Percentiles rank a stretch among this genome's conserved stretches.
Conservation (phyloP, 2,888 invertebrate species). For the Heliothis peltigera region DNA sequence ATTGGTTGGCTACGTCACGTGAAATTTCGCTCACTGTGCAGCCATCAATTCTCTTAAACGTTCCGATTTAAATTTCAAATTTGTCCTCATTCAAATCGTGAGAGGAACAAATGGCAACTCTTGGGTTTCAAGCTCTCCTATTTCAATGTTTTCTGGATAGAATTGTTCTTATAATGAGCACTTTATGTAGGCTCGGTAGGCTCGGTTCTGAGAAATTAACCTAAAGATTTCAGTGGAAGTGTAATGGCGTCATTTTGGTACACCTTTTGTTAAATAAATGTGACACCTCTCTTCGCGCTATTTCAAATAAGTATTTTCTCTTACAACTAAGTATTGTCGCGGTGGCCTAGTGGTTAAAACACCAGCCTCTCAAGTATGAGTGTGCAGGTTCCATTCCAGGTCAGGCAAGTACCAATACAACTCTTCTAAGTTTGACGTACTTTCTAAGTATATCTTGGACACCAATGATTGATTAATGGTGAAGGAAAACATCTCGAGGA, state of each 20-base stretch:
- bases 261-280: not conserved
- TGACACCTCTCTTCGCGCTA: not conserved
- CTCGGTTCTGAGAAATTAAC: conserved; percentile 32
- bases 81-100: conserved; percentile 72
- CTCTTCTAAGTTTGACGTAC: too few relatives aligned
- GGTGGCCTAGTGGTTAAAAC: too few relatives aligned
- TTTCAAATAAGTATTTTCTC: too few relatives aligned
- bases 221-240: conserved; percentile 4
- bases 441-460: too few relatives aligned
- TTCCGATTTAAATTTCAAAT: conserved; percentile 73
- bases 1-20: conserved; percentile 54
- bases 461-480: too few relatives aligned
- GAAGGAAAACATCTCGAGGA: too few relatives aligned
- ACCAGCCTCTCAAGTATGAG: too few relatives aligned
- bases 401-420: too few relatives aligned
- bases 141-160: conserved; percentile 49
- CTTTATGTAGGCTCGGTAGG: conserved; percentile 30
- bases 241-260: not conserved
- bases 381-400: too few relatives aligned
- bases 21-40: conserved; percentile 40
- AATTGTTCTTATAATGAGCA: conserved; percentile 42
- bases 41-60: conserved; percentile 58
- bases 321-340: too few relatives aligned
- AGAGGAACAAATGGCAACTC: conserved; percentile 65
- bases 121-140: conserved; percentile 41